Conservation (phyloP, 2,113 vertebrate species). For the Nothocercus nigrocapillus region DNA sequence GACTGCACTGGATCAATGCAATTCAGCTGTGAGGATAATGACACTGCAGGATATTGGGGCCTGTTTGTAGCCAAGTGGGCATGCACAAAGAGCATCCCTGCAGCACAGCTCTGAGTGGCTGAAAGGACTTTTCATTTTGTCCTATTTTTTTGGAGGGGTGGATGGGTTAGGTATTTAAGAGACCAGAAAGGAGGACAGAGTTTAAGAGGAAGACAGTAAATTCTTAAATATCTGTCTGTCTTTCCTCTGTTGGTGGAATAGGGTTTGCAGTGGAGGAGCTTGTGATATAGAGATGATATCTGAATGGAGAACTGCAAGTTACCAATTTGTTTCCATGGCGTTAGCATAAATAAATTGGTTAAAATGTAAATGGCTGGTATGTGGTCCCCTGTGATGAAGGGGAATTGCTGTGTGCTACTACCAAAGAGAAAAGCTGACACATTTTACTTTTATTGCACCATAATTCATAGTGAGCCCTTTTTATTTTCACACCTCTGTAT, state of each 20-base stretch:
- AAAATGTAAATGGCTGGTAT: neutral
- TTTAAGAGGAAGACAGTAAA: neutral
- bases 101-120: neutral
- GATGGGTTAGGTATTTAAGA: neutral
- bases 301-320: neutral
- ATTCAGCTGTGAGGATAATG: neutral
- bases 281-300: neutral
- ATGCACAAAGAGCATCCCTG: neutral
- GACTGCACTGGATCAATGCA: neutral
- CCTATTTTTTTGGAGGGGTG: too few species aligned
- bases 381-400: neutral
- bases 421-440: neutral
- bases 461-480: neutral
- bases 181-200: neutral
- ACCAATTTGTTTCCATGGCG: neutral
- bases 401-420: neutral
- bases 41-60: neutral
- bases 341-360: neutral
- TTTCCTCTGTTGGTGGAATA: neutral
- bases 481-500: neutral
- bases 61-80: neutral
- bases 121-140: neutral
- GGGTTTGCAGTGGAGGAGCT: neutral
- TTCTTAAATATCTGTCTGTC: neutral
- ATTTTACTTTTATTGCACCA: fast-evolving